These are phyloP conservation scores for Sphaerodactylus townsendi DNA, from an alignment of 2,113 vertebrate genomes.

Conservation along the genomic window DNA sequence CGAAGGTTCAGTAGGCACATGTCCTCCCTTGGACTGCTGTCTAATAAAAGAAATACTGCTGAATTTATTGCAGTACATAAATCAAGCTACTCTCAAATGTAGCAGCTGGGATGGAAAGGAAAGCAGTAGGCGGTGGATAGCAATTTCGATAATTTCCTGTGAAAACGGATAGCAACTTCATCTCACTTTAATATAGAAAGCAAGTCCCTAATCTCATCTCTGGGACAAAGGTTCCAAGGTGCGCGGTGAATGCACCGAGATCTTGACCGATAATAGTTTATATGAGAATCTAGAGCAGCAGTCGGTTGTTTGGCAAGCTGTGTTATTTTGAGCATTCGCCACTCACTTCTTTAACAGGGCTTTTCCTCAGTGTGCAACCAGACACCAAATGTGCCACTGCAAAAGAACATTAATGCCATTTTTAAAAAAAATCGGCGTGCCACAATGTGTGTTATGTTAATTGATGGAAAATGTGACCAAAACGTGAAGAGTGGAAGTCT, in stretches of 20 bases:
- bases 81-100: neutral
- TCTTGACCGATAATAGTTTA: neutral
- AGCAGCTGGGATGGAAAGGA: accelerated
- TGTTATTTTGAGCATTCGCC: neutral
- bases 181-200: neutral
- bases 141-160: no score
- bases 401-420: no score
- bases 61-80: neutral
- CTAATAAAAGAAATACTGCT: neutral
- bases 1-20: neutral
- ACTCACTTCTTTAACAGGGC: no score
- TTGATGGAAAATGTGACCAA: no score
- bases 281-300: neutral
- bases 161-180: no score
- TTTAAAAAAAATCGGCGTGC: no score
- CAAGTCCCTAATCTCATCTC: neutral
- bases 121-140: no score
- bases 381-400: no score
- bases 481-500: no score
- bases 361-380: no score
- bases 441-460: no score
- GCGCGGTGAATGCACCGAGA: neutral
- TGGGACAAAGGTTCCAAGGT: neutral
- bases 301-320: neutral
- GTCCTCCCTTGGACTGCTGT: accelerated